Conservation (phyloP, 2,113 vertebrate species). For the Nanger granti region DNA sequence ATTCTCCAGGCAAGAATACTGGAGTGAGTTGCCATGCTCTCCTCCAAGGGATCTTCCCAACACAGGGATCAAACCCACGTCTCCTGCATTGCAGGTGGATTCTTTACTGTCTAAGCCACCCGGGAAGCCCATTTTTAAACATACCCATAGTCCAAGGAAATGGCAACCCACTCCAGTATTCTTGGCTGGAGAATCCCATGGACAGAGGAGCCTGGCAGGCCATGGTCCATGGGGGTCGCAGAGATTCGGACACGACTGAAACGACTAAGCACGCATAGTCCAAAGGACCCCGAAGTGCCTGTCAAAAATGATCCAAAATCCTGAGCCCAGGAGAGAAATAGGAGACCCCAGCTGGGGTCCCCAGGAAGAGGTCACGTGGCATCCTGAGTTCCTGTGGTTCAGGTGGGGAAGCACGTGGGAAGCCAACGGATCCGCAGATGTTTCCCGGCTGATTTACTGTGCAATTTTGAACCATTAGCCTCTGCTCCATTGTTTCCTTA, state of each 20-base stretch:
- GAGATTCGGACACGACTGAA: neutral
- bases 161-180: neutral
- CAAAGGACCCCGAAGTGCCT: neutral
- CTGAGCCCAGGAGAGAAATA: neutral
- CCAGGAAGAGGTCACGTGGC: accelerated
- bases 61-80: neutral
- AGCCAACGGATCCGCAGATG: accelerated
- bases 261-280: accelerated
- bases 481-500: neutral
- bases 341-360: neutral
- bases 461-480: neutral
- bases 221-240: neutral
- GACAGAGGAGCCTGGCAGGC: neutral
- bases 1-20: neutral
- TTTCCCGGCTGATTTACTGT: neutral
- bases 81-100: neutral
- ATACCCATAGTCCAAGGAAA: neutral
- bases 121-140: neutral
- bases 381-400: neutral
- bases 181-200: neutral
- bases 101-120: neutral
- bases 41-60: neutral
- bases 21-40: neutral
- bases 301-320: neutral
- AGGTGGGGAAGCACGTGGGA: neutral